Evolutionary conservation across 2,113 vertebrate genomes (phyloP), one percentile per base, ranked within the genome.

Genomic region (Menura novaehollandiae): DNA sequence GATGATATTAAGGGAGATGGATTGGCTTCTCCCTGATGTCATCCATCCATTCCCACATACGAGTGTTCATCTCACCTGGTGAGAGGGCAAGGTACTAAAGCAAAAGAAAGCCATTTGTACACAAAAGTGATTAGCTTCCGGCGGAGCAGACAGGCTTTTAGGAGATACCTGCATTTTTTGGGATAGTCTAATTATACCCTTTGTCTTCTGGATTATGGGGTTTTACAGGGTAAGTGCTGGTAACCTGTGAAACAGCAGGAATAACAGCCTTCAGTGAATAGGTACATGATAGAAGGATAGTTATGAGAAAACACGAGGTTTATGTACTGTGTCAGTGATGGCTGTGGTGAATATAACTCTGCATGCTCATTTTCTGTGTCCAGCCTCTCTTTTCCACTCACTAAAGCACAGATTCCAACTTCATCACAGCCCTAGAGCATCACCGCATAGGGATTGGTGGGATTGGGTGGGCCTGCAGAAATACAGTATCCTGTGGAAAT

Each of bases 381-480:
- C 41, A 84, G 32, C 44, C 56, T 78, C 18, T 64, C 19, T 59
- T 69, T 56, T 11, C 26, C 33, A 10, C 27, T 49, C 35, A 1
- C 8, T 59, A 3, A 35, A 21, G 49, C 18, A 7, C 4, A 7
- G 47, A 47, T 72, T 82, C n/a, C 46, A 8, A 7, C 24, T 47
- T 43, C 21, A 35, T 44, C 39, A 10, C 20, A 22, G 47, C 51
- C 62, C 32, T 41, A 0, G 4, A 39, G 37, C 32, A 30, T 39
- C 14, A 11, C 7, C 9, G 14, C 0, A 0, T 3, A 52, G 32
- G 20, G 21, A 30, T 1, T 35, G 78, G 10, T 63, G 43, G 12
- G 60, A 41, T 58, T 5, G 39, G 26, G 18, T 39, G 51, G 35
- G 26, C 6, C 15, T 62, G 69, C 35, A 77, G 32, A 39, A 43